These are phyloP conservation scores for Mycteria americana DNA, from an alignment of 2,797 vertebrate genomes.

Conservation along the genomic window DNA sequence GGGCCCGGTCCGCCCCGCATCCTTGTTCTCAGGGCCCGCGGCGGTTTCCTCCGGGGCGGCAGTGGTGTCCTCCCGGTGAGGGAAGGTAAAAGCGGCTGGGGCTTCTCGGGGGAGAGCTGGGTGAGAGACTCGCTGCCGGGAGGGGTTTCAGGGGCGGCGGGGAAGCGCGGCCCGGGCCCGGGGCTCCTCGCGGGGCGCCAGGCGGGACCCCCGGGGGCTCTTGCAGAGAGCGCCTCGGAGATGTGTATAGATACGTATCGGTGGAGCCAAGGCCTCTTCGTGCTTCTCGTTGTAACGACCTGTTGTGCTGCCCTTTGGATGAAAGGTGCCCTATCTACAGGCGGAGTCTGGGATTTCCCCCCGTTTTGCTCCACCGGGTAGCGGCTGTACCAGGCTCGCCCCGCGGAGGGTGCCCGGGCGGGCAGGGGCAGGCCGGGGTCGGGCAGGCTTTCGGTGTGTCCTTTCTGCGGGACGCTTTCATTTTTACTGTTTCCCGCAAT, in stretches of 20 bases:
- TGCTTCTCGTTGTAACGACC: not conserved
- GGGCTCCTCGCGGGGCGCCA: too few species aligned
- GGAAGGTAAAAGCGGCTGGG: not conserved
- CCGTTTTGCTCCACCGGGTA: rapidly evolving
- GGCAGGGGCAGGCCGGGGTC: too few species aligned
- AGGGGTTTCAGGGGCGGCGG: not conserved
- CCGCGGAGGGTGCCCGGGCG: rapidly evolving
- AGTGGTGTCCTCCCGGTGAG: not conserved
- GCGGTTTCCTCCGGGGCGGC: not conserved
- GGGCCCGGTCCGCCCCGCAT: not conserved
- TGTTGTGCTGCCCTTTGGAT: not conserved
- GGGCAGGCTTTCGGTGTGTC: rapidly evolving
- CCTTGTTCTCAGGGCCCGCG: not conserved
- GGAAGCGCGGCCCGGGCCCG: not conserved
- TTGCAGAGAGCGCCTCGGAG: too few species aligned
- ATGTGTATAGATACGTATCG: rapidly evolving
- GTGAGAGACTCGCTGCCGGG: not conserved
- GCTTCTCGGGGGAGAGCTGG: not conserved
- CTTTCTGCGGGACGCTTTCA: rapidly evolving
- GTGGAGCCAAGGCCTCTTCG: rapidly evolving
- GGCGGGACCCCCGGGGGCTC: not conserved
- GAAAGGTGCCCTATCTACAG: not conserved
- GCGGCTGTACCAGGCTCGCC: rapidly evolving
- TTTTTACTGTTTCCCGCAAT: not conserved
- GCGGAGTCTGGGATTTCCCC: not conserved